These are phyloP conservation scores for Corvus hawaiiensis DNA, from an alignment of 2,113 vertebrate genomes.

Conservation along the genomic window DNA sequence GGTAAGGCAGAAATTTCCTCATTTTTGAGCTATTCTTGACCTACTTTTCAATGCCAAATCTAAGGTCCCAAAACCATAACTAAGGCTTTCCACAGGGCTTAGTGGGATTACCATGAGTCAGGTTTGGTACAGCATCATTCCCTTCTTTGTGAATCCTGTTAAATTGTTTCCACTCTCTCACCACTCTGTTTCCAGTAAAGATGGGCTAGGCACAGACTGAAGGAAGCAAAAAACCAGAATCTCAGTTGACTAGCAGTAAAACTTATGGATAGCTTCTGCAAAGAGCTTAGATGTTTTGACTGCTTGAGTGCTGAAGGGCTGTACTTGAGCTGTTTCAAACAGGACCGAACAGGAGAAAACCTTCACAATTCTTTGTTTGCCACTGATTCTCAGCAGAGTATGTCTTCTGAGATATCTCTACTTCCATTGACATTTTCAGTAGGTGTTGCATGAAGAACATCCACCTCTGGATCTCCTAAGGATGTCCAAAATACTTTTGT, in stretches of 20 bases:
- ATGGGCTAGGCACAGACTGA: not conserved
- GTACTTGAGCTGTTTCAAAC: not conserved
- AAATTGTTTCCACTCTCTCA: constrained; percentile 25
- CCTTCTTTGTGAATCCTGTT: not conserved
- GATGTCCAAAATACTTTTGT: not conserved
- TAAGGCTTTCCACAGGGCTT: not conserved
- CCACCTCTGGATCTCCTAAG: not conserved
- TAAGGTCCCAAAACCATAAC: not conserved
- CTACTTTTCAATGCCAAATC: not conserved
- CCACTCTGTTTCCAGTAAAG: not conserved
- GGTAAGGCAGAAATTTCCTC: not conserved
- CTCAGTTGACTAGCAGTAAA: not conserved
- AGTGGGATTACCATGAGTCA: not conserved
- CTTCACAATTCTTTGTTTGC: not conserved
- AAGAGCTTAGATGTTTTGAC: not conserved
- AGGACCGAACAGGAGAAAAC: not conserved
- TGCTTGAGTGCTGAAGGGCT: not conserved
- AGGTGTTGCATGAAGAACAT: not conserved
- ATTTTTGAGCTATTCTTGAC: not conserved
- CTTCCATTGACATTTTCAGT: not conserved
- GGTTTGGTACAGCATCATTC: not conserved
- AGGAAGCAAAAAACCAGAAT: not conserved
- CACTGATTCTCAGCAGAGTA: not conserved
- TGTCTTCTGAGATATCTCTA: not conserved
- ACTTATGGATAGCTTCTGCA: not conserved